Percentiles rank a stretch among this genome's conserved stretches.
phyloP scores from a whole-genome alignment of 2,113 vertebrate genomes.

The Tachysurus vachellii region DNA sequence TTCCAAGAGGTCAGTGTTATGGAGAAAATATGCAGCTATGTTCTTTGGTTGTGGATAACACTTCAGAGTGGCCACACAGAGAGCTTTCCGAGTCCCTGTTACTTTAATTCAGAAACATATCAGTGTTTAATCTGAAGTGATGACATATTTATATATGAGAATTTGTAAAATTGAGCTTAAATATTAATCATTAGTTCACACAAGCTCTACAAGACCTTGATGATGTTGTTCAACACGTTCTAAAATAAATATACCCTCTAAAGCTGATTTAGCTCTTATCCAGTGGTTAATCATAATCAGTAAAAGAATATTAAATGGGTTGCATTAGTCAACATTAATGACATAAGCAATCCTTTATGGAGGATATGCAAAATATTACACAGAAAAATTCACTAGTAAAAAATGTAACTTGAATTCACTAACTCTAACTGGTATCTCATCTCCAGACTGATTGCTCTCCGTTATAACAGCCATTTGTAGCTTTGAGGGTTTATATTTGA shows the following conservation, averaged over 20 bases:
- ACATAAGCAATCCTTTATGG: neutral
- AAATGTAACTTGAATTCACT: neutral
- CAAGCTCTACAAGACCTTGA: neutral
- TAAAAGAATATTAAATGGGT: neutral
- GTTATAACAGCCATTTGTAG: conserved; percentile 29
- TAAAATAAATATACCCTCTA: neutral
- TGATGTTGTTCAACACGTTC: neutral
- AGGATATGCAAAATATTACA: neutral
- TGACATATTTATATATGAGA: neutral
- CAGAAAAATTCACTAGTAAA: neutral
- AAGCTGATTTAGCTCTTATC: neutral
- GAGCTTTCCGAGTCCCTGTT: conserved; percentile 60
- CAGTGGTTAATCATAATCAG: neutral
- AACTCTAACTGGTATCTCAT: neutral
- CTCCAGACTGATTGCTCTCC: conserved; percentile 8
- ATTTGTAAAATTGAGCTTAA: neutral
- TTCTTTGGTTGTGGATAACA: conserved; percentile 55
- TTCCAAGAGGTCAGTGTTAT: conserved; percentile 41
- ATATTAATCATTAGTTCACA: neutral
- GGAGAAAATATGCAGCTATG: conserved; percentile 36
- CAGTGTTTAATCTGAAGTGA: neutral
- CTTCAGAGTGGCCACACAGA: conserved; percentile 48
- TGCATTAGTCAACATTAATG: neutral
- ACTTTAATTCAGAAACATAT: conserved; percentile 27
- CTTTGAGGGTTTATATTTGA: conserved; percentile 38